phyloP scores from a whole-genome alignment of 2,888 invertebrate genomes.

The Ennomos fuscantarius region DNA sequence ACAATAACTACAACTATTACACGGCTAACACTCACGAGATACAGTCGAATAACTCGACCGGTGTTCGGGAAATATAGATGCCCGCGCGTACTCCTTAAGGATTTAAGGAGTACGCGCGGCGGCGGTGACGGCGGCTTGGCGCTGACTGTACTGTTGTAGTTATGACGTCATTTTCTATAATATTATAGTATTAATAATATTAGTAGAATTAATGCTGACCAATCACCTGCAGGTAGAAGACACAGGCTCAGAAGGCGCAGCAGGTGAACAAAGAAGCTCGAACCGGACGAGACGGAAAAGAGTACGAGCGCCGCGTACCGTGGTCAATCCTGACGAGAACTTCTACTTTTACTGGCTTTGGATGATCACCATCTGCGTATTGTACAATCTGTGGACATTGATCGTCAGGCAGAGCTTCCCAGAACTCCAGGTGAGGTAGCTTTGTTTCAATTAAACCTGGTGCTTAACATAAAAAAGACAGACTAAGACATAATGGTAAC shows the following conservation, averaged over 20 bases:
- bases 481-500: too few relatives aligned
- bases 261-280: slow-evolving; percentile 83
- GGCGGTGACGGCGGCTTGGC: background rate
- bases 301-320: slow-evolving; percentile 90
- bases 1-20: too few relatives aligned
- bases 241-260: slow-evolving; percentile 88
- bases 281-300: slow-evolving; percentile 87
- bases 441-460: background rate
- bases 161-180: too few relatives aligned
- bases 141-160: background rate
- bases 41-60: too few relatives aligned
- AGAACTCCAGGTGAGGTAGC: slow-evolving; percentile 88
- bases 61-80: too few relatives aligned
- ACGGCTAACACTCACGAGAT: too few relatives aligned
- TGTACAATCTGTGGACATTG: slow-evolving; percentile 98
- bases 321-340: slow-evolving; percentile 97
- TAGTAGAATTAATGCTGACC: background rate
- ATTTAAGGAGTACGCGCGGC: too few relatives aligned
- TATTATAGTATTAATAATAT: background rate
- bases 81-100: too few relatives aligned
- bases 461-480: too few relatives aligned
- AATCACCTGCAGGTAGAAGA: slow-evolving; percentile 83
- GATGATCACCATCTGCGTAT: slow-evolving; percentile 93
- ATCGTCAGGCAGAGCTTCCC: slow-evolving; percentile 98
- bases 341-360: slow-evolving; percentile 98